Percentiles rank a stretch among this genome's conserved stretches.
Conservation (phyloP, 2,888 invertebrate genomes). For the Ennomos fuscantarius region DNA sequence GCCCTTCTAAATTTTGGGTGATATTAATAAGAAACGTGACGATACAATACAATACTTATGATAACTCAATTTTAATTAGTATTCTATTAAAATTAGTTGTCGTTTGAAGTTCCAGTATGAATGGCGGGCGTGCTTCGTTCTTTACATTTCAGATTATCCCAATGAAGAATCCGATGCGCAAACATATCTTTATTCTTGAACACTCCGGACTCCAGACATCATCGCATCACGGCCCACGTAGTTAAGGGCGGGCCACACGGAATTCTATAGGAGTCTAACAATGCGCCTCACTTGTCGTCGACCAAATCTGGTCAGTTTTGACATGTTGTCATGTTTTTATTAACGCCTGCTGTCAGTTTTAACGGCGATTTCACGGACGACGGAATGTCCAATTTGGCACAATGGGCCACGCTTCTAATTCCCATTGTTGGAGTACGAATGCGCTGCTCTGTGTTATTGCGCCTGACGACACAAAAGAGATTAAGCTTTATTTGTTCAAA, state of each 20-base stretch:
- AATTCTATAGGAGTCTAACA: slow-evolving; percentile 74
- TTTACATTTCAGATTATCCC: slow-evolving; percentile 67
- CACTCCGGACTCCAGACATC: slow-evolving; percentile 42
- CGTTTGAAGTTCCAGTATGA: slow-evolving; percentile 49
- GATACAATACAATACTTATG: slow-evolving; percentile 15
- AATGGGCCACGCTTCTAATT: slow-evolving; percentile 78
- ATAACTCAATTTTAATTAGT: slow-evolving; percentile 34
- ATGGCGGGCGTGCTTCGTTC: slow-evolving; percentile 74
- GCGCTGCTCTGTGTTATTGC: slow-evolving; percentile 76
- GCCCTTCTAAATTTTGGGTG: too few relatives aligned
- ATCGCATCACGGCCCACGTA: slow-evolving; percentile 50
- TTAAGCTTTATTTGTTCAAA: slow-evolving; percentile 79
- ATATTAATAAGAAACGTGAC: slow-evolving; percentile 50
- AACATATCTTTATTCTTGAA: slow-evolving; percentile 67
- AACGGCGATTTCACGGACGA: slow-evolving; percentile 71
- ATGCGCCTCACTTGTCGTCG: slow-evolving; percentile 78
- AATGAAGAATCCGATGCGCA: slow-evolving; percentile 71
- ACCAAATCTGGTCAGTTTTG: slow-evolving; percentile 83
- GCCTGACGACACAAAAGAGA: slow-evolving; percentile 67
- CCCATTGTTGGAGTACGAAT: slow-evolving; percentile 73
- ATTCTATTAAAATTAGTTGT: slow-evolving; percentile 31
- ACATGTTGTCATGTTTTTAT: slow-evolving; percentile 84
- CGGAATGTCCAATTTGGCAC: slow-evolving; percentile 78
- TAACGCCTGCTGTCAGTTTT: slow-evolving; percentile 76
- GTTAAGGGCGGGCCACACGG: slow-evolving; percentile 75